Percentiles rank a stretch among this genome's conserved stretches.
phyloP scores from a whole-genome alignment of 2,797 vertebrate genomes.

The Eospalax fontanierii region DNA sequence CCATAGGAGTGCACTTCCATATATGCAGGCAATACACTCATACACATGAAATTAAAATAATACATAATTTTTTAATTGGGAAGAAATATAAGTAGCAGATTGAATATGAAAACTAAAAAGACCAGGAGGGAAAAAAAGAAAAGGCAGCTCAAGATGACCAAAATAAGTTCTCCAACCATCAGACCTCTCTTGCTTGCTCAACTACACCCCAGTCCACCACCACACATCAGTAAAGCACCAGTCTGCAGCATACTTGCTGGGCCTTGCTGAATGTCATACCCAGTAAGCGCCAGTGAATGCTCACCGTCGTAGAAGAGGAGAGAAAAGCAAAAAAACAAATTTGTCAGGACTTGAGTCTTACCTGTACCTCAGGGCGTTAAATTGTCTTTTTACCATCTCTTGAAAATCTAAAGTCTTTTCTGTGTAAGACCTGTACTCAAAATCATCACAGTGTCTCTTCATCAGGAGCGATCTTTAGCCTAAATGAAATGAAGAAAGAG shows the following conservation, averaged over 20 bases:
- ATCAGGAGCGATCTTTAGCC: not conserved
- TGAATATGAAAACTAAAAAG: no score
- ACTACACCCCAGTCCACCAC: no score
- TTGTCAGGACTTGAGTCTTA: constrained; percentile 24
- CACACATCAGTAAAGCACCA: not conserved
- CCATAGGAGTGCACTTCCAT: no score
- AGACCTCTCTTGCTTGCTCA: not conserved
- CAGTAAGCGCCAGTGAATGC: not conserved
- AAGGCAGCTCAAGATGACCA: not conserved
- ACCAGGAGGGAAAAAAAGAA: not conserved
- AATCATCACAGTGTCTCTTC: not conserved
- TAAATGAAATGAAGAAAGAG: not conserved
- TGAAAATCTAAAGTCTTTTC: constrained; percentile 37
- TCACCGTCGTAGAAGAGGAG: constrained; percentile 39
- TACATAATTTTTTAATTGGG: no score
- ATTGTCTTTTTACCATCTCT: not conserved
- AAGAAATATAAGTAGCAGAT: constrained; percentile 15
- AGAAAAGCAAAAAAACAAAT: not conserved
- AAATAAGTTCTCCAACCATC: not conserved
- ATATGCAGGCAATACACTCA: no score
- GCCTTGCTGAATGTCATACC: not conserved
- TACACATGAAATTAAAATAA: no score
- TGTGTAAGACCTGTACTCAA: not conserved
- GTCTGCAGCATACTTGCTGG: not conserved
- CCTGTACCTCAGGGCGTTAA: not conserved